These are phyloP conservation scores for Pammene aurita DNA, from an alignment of 2,888 invertebrate species.

Conservation along the genomic window DNA sequence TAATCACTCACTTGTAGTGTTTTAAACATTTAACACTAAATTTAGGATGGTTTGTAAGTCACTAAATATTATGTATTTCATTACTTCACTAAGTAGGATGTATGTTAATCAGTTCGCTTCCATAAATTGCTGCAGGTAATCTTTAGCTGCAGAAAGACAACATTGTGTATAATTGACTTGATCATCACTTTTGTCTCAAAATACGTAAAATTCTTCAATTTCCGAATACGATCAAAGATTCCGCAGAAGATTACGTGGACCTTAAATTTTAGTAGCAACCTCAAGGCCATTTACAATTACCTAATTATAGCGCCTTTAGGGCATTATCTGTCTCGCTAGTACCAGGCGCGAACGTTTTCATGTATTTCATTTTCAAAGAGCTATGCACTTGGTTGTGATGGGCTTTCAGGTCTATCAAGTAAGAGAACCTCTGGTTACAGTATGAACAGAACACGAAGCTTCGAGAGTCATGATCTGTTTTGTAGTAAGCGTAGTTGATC, in stretches of 20 bases:
- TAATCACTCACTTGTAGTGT: slow-evolving; percentile 6
- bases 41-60: slow-evolving; percentile 71
- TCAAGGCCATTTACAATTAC: slow-evolving; percentile 44
- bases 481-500: slow-evolving; percentile 60
- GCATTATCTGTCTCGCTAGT: slow-evolving; percentile 23
- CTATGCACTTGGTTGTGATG: slow-evolving; percentile 58
- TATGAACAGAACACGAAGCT: slow-evolving; percentile 52
- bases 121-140: too few relatives aligned
- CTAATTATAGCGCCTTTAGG: background rate
- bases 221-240: too few relatives aligned
- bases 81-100: slow-evolving; percentile 73
- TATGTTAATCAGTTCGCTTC: background rate
- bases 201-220: too few relatives aligned
- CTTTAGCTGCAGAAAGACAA: too few relatives aligned
- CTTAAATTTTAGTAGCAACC: background rate
- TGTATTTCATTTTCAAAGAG: slow-evolving; percentile 49
- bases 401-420: slow-evolving; percentile 53
- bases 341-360: slow-evolving; percentile 29
- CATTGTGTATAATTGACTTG: too few relatives aligned
- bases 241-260: too few relatives aligned
- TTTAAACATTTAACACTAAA: slow-evolving; percentile 53
- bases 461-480: slow-evolving; percentile 51
- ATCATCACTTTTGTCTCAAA: too few relatives aligned
- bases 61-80: slow-evolving; percentile 76
- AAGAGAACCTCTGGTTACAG: slow-evolving; percentile 56